Percentiles rank a stretch among this genome's conserved stretches.
Evolutionary conservation across 2,888 invertebrate genomes (phyloP).

Genomic region (Nomada flava): DNA sequence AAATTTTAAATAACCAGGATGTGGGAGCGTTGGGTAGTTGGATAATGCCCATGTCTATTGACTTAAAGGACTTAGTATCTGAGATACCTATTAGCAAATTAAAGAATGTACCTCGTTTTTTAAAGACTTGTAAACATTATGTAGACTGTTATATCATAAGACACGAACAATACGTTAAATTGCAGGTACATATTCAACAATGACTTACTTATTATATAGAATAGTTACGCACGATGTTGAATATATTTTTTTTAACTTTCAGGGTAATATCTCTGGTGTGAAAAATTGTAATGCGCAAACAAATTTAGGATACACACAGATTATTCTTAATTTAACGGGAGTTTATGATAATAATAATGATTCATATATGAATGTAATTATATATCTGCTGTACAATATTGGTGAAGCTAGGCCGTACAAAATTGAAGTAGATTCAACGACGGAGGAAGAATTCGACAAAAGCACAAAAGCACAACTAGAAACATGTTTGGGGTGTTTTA

Average conservation of each 20-base stretch:
- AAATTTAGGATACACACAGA: constrained; percentile 57
- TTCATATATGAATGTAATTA: constrained; percentile 48
- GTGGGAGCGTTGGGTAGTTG: constrained; percentile 68
- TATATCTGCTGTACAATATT: constrained; percentile 68
- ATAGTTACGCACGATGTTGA: not conserved
- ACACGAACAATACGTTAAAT: constrained; percentile 60
- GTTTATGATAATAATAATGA: constrained; percentile 47
- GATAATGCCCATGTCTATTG: constrained; percentile 71
- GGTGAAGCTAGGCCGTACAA: constrained; percentile 60
- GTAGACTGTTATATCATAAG: constrained; percentile 66
- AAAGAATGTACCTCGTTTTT: constrained; percentile 55
- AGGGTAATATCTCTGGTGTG: constrained; percentile 43
- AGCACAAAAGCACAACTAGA: constrained; percentile 33
- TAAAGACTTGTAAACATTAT: constrained; percentile 67
- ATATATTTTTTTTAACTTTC: constrained; percentile 39
- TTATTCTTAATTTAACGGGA: constrained; percentile 60
- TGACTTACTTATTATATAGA: not conserved
- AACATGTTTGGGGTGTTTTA: constrained; percentile 60
- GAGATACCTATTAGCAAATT: constrained; percentile 57
- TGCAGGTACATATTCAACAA: constrained; percentile 54
- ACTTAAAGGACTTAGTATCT: constrained; percentile 59
- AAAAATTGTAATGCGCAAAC: constrained; percentile 62
- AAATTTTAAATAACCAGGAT: constrained; percentile 58
- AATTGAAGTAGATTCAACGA: constrained; percentile 59
- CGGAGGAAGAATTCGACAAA: constrained; percentile 12